A percentile compares a stretch with the other conserved stretches of the same genome.
Evolutionary conservation across 2,113 vertebrate genomes (phyloP).

Genomic region (Anhinga anhinga): DNA sequence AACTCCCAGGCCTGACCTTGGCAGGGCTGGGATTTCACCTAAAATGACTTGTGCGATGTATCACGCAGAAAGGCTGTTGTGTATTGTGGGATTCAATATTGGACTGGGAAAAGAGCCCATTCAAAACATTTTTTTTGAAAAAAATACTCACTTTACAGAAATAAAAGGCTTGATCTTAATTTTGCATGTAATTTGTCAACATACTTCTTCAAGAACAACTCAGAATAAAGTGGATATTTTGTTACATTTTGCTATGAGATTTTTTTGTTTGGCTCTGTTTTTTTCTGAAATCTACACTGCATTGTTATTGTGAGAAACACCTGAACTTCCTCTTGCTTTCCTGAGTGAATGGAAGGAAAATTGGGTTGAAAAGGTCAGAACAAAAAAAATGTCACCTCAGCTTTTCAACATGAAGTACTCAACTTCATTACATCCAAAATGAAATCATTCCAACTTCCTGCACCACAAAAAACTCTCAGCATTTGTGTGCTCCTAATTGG

Average conservation of each 20-base stretch:
- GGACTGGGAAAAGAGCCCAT: not conserved
- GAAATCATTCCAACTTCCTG: not conserved
- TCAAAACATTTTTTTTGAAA: not conserved
- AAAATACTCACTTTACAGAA: not conserved
- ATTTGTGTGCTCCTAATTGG: not conserved
- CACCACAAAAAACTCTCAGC: not conserved
- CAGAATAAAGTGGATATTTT: not conserved
- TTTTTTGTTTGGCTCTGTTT: not conserved
- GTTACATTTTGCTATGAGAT: not conserved
- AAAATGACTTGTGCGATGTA: not conserved
- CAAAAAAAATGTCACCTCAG: not conserved
- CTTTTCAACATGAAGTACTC: not conserved
- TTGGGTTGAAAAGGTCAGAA: not conserved
- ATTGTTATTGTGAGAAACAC: not conserved
- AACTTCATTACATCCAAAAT: not conserved
- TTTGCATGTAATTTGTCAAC: not conserved
- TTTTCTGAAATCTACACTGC: not conserved
- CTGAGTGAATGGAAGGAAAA: not conserved
- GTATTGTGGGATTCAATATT: not conserved
- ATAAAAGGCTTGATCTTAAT: not conserved
- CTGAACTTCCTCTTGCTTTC: not conserved
- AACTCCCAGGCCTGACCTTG: not conserved
- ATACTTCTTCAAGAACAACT: not conserved
- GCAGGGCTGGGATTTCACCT: not conserved
- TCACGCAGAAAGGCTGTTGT: not conserved